Evolutionary conservation across 2,888 invertebrate species (phyloP), one percentile per base, ranked within the genome.

Genomic region (Masnerella sp.): DNA sequence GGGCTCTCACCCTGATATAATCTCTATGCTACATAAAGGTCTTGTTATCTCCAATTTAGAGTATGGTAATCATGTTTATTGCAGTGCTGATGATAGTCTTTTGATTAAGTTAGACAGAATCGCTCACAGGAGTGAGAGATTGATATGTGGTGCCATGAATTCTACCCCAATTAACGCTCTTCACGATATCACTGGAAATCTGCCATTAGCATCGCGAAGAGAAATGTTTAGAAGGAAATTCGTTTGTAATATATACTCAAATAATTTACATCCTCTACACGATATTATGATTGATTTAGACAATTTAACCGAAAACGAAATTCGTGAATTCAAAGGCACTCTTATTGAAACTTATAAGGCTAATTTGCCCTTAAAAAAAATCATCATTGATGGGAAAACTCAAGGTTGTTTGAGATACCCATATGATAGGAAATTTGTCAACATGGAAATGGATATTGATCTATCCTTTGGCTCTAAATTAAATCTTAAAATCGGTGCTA

Each of bases 151-250:
- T 3, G 2, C 9, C 1, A 45, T 45, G 43, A 14, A 45, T 25
- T 5, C 12, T 14, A 45, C 43, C 1, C 43, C 43, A 2, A 45
- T 45, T 11, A 45, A 45, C 14, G 43, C 28, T 8, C 12, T 45
- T 11, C 42, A 42, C 22, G 42, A 51, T 18, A 32, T 51, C 9
- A 51, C 36, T 18, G 34, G 20, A 7, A 51, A 51, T 34, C 4
- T 51, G 0, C 5, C 36, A 9, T 36, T 51, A 5, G 36, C 36
- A 22, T 51, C 14, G 12, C 20, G 51, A 14, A 51, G 36, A 40
- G 2, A 1, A 1, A n/a, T n/a, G n/a, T n/a, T n/a, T n/a, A n/a
- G n/a, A n/a, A n/a, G n/a, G n/a, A n/a, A n/a, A n/a, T n/a, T n/a
- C n/a, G n/a, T n/a, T n/a, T n/a, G n/a, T n/a, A n/a, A n/a, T n/a